Conservation (phyloP, 2,888 invertebrate species). For the Hypselothyrea guttata region DNA sequence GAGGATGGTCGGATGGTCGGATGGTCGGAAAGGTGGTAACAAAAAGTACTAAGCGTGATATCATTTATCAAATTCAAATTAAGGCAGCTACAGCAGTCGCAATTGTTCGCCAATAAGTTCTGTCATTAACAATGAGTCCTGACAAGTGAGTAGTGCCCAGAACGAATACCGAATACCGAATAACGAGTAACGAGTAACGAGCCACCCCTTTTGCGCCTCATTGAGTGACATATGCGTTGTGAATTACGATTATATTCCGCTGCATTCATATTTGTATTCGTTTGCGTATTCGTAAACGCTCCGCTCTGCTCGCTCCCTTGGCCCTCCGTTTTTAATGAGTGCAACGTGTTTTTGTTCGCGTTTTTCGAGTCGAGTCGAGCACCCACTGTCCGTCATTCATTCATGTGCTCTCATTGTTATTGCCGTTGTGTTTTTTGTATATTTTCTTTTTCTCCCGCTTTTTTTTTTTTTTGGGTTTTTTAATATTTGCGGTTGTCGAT, state of each 20-base stretch:
- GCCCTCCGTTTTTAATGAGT: conserved; percentile 74
- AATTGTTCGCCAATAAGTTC: conserved; percentile 57
- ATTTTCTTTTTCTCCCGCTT: conserved; percentile 28
- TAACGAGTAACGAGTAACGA: conserved; percentile 6
- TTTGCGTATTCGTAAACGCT: conserved; percentile 4
- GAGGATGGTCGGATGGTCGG: background rate
- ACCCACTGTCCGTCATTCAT: conserved; percentile 44
- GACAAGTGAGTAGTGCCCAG: conserved; percentile 61
- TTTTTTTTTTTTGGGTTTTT: too few species aligned
- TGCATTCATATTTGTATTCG: conserved; percentile 9
- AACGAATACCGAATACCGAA: too few species aligned
- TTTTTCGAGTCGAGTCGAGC: conserved; percentile 41
- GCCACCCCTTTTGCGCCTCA: conserved; percentile 62
- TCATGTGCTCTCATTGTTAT: conserved; percentile 4
- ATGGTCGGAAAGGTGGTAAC: background rate
- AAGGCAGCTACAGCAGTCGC: conserved; percentile 50
- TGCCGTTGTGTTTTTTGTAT: conserved; percentile 11
- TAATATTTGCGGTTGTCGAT: conserved; percentile 69
- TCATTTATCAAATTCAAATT: conserved; percentile 81
- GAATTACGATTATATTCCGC: conserved; percentile 37
- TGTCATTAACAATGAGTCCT: conserved; percentile 67
- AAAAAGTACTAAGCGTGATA: conserved; percentile 33
- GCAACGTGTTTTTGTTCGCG: conserved; percentile 75
- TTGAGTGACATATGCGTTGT: conserved; percentile 76
- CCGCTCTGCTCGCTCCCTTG: conserved; percentile 27